phyloP scores from a whole-genome alignment of 2,888 invertebrate species.

The Villa cingulata region DNA sequence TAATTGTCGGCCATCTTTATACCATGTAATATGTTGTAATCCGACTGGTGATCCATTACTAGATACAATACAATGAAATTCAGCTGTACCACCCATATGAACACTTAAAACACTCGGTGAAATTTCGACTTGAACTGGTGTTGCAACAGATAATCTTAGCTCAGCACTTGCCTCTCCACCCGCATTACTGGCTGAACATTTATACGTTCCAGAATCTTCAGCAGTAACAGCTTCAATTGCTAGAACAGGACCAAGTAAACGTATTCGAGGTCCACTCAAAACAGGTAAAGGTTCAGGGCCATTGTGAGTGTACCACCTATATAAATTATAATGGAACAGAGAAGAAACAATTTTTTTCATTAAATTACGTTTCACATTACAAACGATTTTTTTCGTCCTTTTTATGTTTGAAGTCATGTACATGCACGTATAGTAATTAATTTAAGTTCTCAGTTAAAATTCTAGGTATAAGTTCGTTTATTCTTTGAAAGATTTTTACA shows the following conservation, averaged over 20 bases:
- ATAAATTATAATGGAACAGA: too few relatives aligned
- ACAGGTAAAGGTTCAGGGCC: slow-evolving; percentile 50
- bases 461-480: too few relatives aligned
- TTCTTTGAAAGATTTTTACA: too few relatives aligned
- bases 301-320: slow-evolving; percentile 54
- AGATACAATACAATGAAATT: slow-evolving; percentile 51
- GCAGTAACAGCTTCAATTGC: slow-evolving; percentile 57
- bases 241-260: slow-evolving; percentile 52
- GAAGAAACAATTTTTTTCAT: too few relatives aligned
- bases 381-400: too few relatives aligned
- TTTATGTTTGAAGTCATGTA: too few relatives aligned
- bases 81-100: slow-evolving; percentile 60
- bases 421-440: too few relatives aligned
- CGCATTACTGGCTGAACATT: slow-evolving; percentile 54
- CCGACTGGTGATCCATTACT: slow-evolving; percentile 42
- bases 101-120: slow-evolving; percentile 52
- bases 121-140: slow-evolving; percentile 53
- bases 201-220: slow-evolving; percentile 54
- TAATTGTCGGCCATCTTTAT: slow-evolving; percentile 53
- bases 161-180: slow-evolving; percentile 59
- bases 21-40: slow-evolving; percentile 47
- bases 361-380: too few relatives aligned
- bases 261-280: slow-evolving; percentile 48
- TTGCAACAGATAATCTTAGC: slow-evolving; percentile 48
- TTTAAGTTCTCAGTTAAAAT: too few relatives aligned